Conservation (phyloP, 2,797 vertebrate species). For the Coracias cyanogaster region DNA sequence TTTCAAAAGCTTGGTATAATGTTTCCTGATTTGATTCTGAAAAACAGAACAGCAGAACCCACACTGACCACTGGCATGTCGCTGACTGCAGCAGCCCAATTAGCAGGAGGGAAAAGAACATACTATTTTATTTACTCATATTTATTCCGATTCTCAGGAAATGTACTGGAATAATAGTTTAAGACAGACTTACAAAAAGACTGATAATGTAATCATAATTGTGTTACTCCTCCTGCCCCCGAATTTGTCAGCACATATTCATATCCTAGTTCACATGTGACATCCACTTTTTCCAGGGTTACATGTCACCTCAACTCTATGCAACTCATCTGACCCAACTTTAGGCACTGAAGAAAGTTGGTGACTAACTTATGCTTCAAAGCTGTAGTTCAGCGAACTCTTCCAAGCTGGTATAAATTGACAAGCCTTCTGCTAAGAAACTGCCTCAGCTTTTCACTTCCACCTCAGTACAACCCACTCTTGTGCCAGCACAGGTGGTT, state of each 20-base stretch:
- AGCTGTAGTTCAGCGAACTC: background rate
- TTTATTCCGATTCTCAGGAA: background rate
- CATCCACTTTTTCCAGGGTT: background rate
- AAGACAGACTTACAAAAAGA: background rate
- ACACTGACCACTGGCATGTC: background rate
- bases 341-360: background rate
- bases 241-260: background rate
- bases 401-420: fast-evolving
- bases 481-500: background rate
- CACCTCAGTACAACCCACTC: background rate
- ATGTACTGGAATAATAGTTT: background rate
- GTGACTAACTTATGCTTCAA: background rate
- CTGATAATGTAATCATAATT: background rate
- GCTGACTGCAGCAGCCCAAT: background rate
- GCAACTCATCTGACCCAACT: background rate
- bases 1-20: background rate
- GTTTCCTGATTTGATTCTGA: background rate
- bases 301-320: background rate
- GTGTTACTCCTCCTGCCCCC: background rate
- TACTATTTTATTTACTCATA: background rate
- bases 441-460: background rate
- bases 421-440: background rate
- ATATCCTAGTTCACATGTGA: background rate
- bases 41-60: background rate
- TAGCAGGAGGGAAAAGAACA: background rate